Conservation (phyloP, 2,888 invertebrate species). For the Eupithecia tripunctaria region DNA sequence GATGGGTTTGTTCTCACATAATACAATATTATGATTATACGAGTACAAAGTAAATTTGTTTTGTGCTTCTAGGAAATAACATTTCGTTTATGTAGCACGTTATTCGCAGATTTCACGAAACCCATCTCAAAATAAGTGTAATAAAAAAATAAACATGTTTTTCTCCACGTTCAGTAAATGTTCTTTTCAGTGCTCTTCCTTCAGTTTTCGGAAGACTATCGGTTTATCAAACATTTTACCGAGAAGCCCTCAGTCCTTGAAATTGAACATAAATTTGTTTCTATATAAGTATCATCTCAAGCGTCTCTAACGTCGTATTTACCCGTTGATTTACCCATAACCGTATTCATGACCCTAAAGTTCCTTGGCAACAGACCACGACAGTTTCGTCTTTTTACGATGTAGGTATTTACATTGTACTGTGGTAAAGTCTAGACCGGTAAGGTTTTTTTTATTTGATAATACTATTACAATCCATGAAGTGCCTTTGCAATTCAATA, state of each 20-base stretch:
- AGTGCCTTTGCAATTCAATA: not conserved
- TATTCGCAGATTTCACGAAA: not conserved
- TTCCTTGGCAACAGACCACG: not conserved
- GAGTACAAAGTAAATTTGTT: conserved; percentile 22
- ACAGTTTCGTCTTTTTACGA: not conserved
- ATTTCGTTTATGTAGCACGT: not conserved
- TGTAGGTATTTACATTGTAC: not conserved
- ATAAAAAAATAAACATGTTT: not conserved
- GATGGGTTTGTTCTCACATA: conserved; percentile 37
- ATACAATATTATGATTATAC: conserved; percentile 24
- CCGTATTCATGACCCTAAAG: not conserved
- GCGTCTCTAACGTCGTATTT: not conserved
- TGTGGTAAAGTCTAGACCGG: not conserved
- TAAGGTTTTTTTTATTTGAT: not conserved
- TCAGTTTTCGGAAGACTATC: not conserved
- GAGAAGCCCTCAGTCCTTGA: not conserved
- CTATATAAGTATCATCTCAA: not conserved
- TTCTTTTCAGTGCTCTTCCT: not conserved
- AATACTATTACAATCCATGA: not conserved
- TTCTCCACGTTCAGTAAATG: not conserved
- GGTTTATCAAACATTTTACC: not conserved
- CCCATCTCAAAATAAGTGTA: not conserved
- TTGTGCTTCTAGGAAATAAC: conserved; percentile 2
- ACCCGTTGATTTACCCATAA: not conserved
- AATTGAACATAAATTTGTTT: not conserved